A percentile compares a stretch with the other conserved stretches of the same genome.
phyloP scores from a whole-genome alignment of 2,888 invertebrate genomes.

The Cephus nigrinus region DNA sequence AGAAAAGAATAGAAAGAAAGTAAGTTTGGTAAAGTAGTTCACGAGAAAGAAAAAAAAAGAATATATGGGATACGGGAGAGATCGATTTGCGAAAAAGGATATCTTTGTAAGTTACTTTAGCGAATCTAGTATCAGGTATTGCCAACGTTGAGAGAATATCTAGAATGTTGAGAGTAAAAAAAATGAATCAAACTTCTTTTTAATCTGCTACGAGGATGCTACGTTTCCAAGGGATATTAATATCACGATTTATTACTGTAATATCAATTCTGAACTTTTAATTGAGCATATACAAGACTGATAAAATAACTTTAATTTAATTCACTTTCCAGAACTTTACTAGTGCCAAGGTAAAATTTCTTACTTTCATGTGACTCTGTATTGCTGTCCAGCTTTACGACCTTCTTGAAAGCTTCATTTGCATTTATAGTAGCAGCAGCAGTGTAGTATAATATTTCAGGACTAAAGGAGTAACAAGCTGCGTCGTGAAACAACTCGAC shows the following conservation, averaged over 20 bases:
- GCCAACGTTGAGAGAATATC: not conserved
- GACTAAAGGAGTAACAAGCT: constrained; percentile 2
- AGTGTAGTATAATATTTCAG: not conserved
- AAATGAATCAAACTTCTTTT: not conserved
- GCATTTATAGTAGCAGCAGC: constrained; percentile 5
- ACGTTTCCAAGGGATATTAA: not conserved
- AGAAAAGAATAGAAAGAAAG: not conserved
- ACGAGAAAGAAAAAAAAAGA: not conserved
- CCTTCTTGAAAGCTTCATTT: constrained; percentile 6
- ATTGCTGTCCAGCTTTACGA: not conserved
- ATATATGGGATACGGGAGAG: no score
- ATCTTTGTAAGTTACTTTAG: not conserved
- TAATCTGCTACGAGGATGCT: not conserved
- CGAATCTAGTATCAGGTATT: not conserved
- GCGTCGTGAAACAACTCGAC: not conserved
- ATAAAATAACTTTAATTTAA: not conserved
- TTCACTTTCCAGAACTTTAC: not conserved
- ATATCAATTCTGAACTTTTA: not conserved
- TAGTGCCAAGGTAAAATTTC: not conserved
- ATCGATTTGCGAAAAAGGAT: not conserved
- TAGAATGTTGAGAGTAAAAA: not conserved
- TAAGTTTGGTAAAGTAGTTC: not conserved
- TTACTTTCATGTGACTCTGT: not conserved
- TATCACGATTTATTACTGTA: not conserved
- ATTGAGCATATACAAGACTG: not conserved